Base-by-base conservation (phyloP, 1,140 invertebrate species). In the fruit fly (Drosophila melanogaster) region DNA sequence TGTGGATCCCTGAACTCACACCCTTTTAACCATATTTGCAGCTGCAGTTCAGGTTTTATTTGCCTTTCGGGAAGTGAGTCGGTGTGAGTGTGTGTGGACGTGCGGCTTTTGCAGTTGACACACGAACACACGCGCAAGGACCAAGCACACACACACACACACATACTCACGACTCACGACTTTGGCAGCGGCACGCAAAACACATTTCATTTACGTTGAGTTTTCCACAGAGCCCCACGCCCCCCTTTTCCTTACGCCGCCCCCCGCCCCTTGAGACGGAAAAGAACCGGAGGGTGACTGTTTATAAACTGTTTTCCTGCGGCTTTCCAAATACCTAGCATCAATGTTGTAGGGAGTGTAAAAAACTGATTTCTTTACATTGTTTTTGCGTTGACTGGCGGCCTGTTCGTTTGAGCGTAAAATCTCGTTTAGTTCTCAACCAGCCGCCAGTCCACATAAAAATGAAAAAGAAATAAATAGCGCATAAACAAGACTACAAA, bases 141-240 rank as follows among this genome's bases (percentile, higher is more conserved):
- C 19, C 19, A 22, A 22, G 19, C n/a, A n/a, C 14, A 24, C 38
- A 43, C 19, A 55, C 46, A 62, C 44, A 44, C 37, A 64, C 49
- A 47, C 43, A 55, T 22, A 35, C 56, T 15, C 54, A 53, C 46
- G n/a, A 60, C 50, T 61, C 37, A 53, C 56, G 62, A 43, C 35
- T 67, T 47, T 49, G 54, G 67, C 64, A 70, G 59, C 73, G 67
- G 81, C 81, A 85, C 81, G 81, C 81, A 85, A 85, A 86, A 70
- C 81, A 85, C 81, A 85, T 86, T 85, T 85, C 77, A 86, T 86
- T 85, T 85, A 86, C 73, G 77, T 86, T 86, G 74, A 86, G 77
- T 86, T 85, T 85, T 85, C 59, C 77, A 65, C 64, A 77, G 59
- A 62, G 22, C 46, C 22, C 37, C 46, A 55, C 58, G 57, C 44